Percentiles rank a stretch among this genome's conserved stretches.
Evolutionary conservation across 2,888 invertebrate genomes (phyloP).

Genomic region (Spodoptera littoralis): DNA sequence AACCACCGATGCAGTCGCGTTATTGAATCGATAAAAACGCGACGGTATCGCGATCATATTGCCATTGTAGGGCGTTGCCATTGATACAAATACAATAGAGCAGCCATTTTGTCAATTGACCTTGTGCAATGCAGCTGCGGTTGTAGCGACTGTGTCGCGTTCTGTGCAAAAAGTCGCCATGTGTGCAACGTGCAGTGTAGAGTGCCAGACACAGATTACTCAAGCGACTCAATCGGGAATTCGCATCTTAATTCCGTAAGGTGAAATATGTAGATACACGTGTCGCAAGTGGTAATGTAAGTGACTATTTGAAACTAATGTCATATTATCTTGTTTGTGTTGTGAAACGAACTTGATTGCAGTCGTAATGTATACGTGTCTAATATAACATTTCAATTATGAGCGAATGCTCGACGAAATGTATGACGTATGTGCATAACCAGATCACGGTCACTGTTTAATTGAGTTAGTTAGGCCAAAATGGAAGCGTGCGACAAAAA

Average conservation of each 20-base stretch:
- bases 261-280: slow-evolving; percentile 13
- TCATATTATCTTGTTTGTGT: slow-evolving; percentile 28
- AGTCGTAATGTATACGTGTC: slow-evolving; percentile 8
- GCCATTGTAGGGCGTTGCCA: slow-evolving; percentile 34
- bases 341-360: slow-evolving; percentile 21
- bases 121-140: slow-evolving; percentile 50
- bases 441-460: slow-evolving; percentile 3
- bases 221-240: slow-evolving; percentile 12
- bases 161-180: slow-evolving; percentile 35
- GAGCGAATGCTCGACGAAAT: slow-evolving; percentile 18
- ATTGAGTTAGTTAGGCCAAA: slow-evolving; percentile 6
- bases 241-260: slow-evolving; percentile 23
- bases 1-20: slow-evolving; percentile 23
- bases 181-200: slow-evolving; percentile 1
- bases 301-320: slow-evolving; percentile 28
- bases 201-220: slow-evolving; percentile 35
- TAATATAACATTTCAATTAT: slow-evolving; percentile 21
- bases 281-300: slow-evolving; percentile 21
- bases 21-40: slow-evolving; percentile 42
- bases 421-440: neutral
- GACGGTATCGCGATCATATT: slow-evolving; percentile 40
- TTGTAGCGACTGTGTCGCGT: slow-evolving; percentile 25
- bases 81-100: slow-evolving; percentile 46
- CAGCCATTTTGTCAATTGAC: slow-evolving; percentile 53
- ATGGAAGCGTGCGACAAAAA: neutral